Percentiles rank a stretch among this genome's conserved stretches.
Evolutionary conservation across 1,140 invertebrate species (phyloP).

Genomic region (Andrena cerasifolii): DNA sequence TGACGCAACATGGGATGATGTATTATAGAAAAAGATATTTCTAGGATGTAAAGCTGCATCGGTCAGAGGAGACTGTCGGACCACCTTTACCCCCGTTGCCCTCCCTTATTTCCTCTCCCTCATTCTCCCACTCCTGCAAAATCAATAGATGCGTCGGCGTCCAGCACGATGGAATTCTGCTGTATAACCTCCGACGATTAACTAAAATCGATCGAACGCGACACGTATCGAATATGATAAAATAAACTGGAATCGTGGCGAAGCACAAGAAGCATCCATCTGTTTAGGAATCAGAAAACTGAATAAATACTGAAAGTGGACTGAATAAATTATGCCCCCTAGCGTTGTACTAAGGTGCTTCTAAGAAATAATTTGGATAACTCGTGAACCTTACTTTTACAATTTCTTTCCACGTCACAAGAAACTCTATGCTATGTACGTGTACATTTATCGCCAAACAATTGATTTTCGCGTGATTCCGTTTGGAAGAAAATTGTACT

Average conservation of each 20-base stretch:
- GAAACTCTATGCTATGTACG: no score
- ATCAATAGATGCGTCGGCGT: constrained; percentile 76
- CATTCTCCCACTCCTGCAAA: constrained; percentile 74
- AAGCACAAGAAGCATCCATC: no score
- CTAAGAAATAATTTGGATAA: no score
- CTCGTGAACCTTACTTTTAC: no score
- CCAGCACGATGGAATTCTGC: constrained; percentile 59
- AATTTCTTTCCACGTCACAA: no score
- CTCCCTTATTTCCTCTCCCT: constrained; percentile 65
- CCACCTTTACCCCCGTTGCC: constrained; percentile 67
- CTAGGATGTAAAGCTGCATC: constrained; percentile 53
- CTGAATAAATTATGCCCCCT: no score
- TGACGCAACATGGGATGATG: no score
- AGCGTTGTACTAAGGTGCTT: no score
- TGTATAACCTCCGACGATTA: constrained; percentile 53
- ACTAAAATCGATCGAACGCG: constrained; percentile 48
- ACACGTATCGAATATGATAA: constrained; percentile 7
- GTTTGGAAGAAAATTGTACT: not conserved
- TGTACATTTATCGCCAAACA: no score
- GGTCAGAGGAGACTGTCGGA: constrained; percentile 68
- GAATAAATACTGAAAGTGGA: no score
- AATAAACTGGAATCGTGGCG: constrained; percentile 31
- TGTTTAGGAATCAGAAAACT: no score
- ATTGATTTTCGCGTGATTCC: no score
- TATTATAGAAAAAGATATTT: not conserved